Evolutionary conservation across 2,113 vertebrate species (phyloP), one percentile per base, ranked within the genome.

Genomic region (Tyto alba): DNA sequence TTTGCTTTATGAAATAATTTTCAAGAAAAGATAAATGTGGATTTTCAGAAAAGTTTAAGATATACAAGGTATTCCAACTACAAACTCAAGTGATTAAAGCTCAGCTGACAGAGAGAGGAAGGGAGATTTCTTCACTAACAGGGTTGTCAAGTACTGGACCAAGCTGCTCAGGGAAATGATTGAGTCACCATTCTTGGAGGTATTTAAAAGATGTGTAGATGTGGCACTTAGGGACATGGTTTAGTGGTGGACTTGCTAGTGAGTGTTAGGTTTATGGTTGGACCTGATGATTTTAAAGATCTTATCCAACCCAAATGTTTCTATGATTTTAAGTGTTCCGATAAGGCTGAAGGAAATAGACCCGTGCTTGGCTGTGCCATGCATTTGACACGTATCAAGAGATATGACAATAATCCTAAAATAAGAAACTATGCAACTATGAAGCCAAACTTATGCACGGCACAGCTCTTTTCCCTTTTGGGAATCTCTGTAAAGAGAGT

Each of bases 1-100:
- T 53, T 73, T 64, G 6, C 11, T 45, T 83, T 32, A 55, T 41
- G 3, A 69, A 25, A 40, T 20, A 34, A 3, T 62, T 80, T 52
- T 5, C 23, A 76, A 40, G 11, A 59, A 52, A 88, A 81, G 2
- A 75, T 4, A 63, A 50, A 59, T 0, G 0, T 11, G 23, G 68
- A 32, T 64, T 60, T 90, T 80, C 2, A 9, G 21, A 72, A 23
- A 76, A 53, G 11, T 38, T 16, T 26, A 43, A 64, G 34, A 30
- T 30, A 52, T 19, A 8, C 40, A 80, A 56, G 5, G 6, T 47
- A 64, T 52, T 88, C 30, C 19, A 83, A 76, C 67, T 11, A 68
- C 11, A 25, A 90, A 47, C 3, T 26, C 3, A 55, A 25, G 57
- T 67, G 17, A 17, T 36, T 73, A 73, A 22, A 75, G 73, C 10